Base-by-base conservation (phyloP, 2,888 invertebrate species). In the Caenorhabditis sp. region DNA sequence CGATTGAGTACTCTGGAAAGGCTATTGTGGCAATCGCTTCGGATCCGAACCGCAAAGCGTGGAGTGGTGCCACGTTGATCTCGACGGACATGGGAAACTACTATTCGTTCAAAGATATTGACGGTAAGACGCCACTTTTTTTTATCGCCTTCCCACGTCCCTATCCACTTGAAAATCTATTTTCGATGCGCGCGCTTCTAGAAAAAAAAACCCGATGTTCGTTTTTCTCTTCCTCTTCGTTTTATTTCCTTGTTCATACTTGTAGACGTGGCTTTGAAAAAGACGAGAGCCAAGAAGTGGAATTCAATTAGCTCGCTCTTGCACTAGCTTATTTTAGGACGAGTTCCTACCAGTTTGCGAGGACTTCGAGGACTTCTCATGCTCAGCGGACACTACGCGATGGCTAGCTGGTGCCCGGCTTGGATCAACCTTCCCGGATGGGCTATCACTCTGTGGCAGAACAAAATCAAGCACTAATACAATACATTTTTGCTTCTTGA, bases 341-440 rank as follows among this genome's bases (percentile, higher is more conserved):
- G 62, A 27, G 55, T 55, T 26, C 80, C 78, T 13, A 75, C 78
- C 2, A 80, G 76, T 35, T 50, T 80, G 65, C 59, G 78, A 26
- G 68, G 59, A 3, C 59, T 81, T 20, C 73, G 61, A 27, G 78
- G 73, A 30, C 58, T 81, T 9, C 76, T 81, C 9, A 32, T 43
- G 13, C 45, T 81, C 9, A 53, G 55, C 13, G 78, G 78, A 2
- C 58, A 78, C 53, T 35, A 45, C 22, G 53, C 63, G 15, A 43
- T 76, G 35, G 76, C 75, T 1, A 46, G 24, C 15, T 81, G 78
- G 78, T 55, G 68, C 27, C 78, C 76, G 20, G 35, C 43, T 6
- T 80, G 73, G 70, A 20, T 80, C 6, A 75, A 63, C 17, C 39
- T 80, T 26, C 80, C 78, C 30, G 78, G 78, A 20, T 81, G 80